phyloP scores from a whole-genome alignment of 2,888 invertebrate genomes.

The Thecocarcelia acutangulata region DNA sequence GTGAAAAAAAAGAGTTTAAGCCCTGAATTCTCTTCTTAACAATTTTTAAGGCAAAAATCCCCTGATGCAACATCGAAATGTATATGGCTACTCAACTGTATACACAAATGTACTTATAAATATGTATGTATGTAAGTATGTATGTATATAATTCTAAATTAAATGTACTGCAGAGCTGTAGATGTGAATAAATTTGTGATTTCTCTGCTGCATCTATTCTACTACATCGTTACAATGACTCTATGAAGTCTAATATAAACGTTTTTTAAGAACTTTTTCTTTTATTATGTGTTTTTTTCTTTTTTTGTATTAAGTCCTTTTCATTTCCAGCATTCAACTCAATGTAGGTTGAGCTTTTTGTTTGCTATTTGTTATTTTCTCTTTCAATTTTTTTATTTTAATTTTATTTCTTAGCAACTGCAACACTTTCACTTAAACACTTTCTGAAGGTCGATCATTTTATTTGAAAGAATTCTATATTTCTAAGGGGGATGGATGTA shows the following conservation, averaged over 20 bases:
- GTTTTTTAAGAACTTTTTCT: conserved; percentile 21
- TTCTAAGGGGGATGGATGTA: conserved; percentile 10
- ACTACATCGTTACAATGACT: conserved; percentile 26
- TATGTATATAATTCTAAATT: background rate
- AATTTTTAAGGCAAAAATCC: too few relatives aligned
- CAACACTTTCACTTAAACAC: conserved; percentile 67
- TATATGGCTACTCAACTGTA: too few relatives aligned
- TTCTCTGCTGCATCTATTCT: conserved; percentile 7
- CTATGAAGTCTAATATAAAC: conserved; percentile 26
- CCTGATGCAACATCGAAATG: too few relatives aligned
- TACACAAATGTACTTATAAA: background rate
- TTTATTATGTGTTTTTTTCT: conserved; percentile 31
- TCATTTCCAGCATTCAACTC: conserved; percentile 39
- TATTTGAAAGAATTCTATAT: conserved; percentile 36
- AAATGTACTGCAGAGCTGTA: conserved; percentile 19
- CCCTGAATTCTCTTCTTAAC: too few relatives aligned
- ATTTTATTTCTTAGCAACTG: conserved; percentile 43
- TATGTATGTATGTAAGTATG: background rate
- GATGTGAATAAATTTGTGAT: conserved; percentile 4
- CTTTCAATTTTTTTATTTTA: conserved; percentile 1
- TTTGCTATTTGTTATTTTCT: conserved; percentile 43
- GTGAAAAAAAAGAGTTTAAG: too few relatives aligned
- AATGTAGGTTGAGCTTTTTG: conserved; percentile 65
- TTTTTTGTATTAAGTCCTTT: conserved; percentile 5
- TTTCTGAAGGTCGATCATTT: conserved; percentile 63